A percentile compares a stretch with the other conserved stretches of the same genome.
These are phyloP conservation scores for Strix uralensis DNA, from an alignment of 2,113 vertebrate species.

Conservation along the genomic window DNA sequence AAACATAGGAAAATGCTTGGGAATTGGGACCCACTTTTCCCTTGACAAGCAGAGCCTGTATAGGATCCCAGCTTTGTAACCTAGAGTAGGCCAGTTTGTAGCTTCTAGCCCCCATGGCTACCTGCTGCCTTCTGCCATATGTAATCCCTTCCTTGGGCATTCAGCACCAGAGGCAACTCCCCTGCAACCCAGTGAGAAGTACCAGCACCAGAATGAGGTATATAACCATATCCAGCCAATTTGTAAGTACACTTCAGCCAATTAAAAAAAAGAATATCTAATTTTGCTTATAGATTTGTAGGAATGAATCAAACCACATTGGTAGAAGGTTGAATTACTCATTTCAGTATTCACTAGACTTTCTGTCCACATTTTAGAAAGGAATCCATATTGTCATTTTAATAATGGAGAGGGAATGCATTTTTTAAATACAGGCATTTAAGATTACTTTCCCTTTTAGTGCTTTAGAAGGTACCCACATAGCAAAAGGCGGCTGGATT, in stretches of 20 bases:
- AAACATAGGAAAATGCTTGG: neutral
- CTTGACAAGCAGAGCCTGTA: neutral
- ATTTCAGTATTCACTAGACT: neutral
- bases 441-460: neutral
- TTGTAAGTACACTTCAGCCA: neutral
- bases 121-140: neutral
- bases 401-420: neutral
- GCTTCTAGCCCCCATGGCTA: neutral
- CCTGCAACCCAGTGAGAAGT: neutral
- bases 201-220: neutral
- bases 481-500: conserved; percentile 39
- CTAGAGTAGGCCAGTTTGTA: neutral
- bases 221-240: neutral
- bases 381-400: conserved; percentile 7
- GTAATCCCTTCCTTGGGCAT: neutral
- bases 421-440: conserved; percentile 20
- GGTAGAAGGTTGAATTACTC: neutral
- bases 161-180: neutral
- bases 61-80: neutral
- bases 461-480: neutral
- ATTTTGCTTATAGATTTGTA: neutral
- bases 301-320: neutral
- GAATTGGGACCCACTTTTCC: neutral
- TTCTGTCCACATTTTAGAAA: conserved; percentile 21
- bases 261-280: neutral